These are phyloP conservation scores for Pollenia labialis DNA, from an alignment of 2,888 invertebrate genomes.

Conservation along the genomic window DNA sequence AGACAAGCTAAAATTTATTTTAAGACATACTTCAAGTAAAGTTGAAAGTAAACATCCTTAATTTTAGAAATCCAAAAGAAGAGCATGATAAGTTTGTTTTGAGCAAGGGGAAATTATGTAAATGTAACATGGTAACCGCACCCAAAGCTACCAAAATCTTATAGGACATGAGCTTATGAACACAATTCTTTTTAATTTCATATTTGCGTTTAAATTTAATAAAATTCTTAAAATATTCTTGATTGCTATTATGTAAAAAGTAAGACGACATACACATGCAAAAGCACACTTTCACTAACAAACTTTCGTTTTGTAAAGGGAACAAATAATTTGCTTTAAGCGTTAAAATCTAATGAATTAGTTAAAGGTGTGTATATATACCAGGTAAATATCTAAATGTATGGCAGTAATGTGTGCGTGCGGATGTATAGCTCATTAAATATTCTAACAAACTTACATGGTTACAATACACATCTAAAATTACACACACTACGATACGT, in stretches of 20 bases:
- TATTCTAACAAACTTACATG: constrained; percentile 42
- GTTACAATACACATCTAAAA: constrained; percentile 21
- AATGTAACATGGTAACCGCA: constrained; percentile 57
- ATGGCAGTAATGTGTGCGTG: constrained; percentile 25
- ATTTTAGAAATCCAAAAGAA: not conserved
- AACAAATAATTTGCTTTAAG: constrained; percentile 65
- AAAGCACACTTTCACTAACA: constrained; percentile 46
- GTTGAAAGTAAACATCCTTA: not conserved
- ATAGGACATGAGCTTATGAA: constrained; percentile 44
- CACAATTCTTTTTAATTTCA: constrained; percentile 61
- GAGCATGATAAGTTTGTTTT: not conserved
- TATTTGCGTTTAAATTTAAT: constrained; percentile 67
- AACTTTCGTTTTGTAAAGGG: constrained; percentile 33
- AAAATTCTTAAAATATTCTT: constrained; percentile 64
- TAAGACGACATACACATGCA: constrained; percentile 35
- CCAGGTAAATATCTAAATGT: constrained; percentile 4
- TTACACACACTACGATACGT: constrained; percentile 4
- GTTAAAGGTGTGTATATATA: constrained; percentile 64
- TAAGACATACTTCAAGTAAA: not conserved
- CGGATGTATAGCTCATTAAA: constrained; percentile 41
- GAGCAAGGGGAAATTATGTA: constrained; percentile 30
- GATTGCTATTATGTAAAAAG: constrained; percentile 49
- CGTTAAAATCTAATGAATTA: constrained; percentile 70
- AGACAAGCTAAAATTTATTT: not conserved
- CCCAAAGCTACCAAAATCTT: constrained; percentile 43